These are phyloP conservation scores for Drepana falcataria DNA, from an alignment of 2,888 invertebrate species.

Conservation along the genomic window DNA sequence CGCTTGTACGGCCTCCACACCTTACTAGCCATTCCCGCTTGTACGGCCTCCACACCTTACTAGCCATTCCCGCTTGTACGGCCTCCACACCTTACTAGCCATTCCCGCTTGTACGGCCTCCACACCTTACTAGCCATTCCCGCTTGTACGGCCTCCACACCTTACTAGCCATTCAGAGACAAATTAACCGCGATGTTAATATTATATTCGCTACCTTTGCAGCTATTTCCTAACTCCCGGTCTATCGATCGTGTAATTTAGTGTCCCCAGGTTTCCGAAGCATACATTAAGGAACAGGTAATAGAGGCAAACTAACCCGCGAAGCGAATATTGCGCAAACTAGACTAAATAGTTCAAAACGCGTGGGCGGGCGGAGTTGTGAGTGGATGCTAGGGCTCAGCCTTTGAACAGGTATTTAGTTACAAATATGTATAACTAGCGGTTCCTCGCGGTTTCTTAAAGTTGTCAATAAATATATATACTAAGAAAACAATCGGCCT, in stretches of 20 bases:
- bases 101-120: not conserved
- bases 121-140: not conserved
- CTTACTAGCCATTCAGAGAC: too few species aligned
- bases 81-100: not conserved
- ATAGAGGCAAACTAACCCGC: not conserved
- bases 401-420: too few species aligned
- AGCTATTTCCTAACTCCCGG: not conserved
- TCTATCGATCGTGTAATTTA: not conserved
- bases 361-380: not conserved
- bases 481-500: too few species aligned
- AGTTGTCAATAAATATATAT: too few species aligned
- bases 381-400: too few species aligned
- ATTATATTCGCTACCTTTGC: not conserved
- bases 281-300: not conserved
- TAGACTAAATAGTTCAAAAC: not conserved
- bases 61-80: not conserved
- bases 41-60: not conserved
- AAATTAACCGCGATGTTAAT: not conserved
- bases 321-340: not conserved
- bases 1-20: not conserved
- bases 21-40: not conserved
- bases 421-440: too few species aligned
- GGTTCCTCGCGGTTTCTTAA: too few species aligned
- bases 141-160: not conserved
- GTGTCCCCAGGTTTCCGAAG: not conserved